Evolutionary conservation across 2,888 invertebrate genomes (phyloP).

Genomic region (Drymonia ruficornis): DNA sequence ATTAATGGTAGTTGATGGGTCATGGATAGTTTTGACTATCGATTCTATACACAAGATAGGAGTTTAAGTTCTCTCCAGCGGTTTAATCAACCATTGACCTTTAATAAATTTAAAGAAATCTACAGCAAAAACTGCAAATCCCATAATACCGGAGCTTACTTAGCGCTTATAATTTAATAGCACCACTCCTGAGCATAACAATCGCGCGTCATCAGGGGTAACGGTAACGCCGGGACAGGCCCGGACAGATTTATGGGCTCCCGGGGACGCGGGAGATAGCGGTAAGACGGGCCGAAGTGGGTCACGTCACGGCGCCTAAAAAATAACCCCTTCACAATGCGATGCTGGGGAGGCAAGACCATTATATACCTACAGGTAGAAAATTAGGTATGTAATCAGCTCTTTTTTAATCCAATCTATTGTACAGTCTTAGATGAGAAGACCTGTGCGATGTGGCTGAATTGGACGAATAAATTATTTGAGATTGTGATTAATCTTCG

Average conservation of each 20-base stretch:
- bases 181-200: background rate
- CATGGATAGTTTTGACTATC: too few species aligned
- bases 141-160: background rate
- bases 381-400: background rate
- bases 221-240: conserved; percentile 24
- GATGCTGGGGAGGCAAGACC: background rate
- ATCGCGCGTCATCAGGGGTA: conserved; percentile 25
- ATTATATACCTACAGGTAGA: background rate
- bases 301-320: conserved; percentile 15
- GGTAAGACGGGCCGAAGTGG: conserved; percentile 27
- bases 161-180: background rate
- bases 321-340: conserved; percentile 1
- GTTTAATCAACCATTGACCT: too few species aligned
- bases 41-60: too few species aligned
- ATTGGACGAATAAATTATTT: too few species aligned
- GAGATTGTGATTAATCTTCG: too few species aligned
- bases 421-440: background rate
- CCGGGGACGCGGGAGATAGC: conserved; percentile 31
- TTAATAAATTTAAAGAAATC: too few species aligned
- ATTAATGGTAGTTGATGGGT: too few species aligned
- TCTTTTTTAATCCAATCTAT: background rate
- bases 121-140: background rate
- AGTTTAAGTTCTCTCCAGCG: too few species aligned
- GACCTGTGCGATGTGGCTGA: background rate
- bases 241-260: conserved; percentile 36